Percentiles rank a stretch among this genome's conserved stretches.
Evolutionary conservation across 2,113 vertebrate species (phyloP).

Genomic region (Maccullochella peelii): DNA sequence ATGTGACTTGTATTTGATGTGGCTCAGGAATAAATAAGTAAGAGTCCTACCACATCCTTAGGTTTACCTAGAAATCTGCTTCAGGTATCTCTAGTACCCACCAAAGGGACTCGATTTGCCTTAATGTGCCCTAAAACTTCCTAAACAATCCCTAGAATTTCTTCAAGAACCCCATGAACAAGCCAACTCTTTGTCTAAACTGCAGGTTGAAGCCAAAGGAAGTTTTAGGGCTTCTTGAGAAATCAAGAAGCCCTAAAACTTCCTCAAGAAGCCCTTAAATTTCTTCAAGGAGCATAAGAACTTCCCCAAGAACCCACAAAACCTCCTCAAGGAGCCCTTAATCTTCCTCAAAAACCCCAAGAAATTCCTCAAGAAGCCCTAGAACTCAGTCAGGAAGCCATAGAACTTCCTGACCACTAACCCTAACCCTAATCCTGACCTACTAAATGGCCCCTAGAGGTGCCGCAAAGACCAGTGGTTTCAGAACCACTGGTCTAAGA

Average conservation of each 20-base stretch:
- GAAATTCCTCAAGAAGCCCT: not conserved
- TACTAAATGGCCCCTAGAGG: too few species aligned
- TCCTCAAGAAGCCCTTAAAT: too few species aligned
- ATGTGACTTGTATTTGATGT: not conserved
- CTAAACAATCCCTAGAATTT: not conserved
- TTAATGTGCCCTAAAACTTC: not conserved
- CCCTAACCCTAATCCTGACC: not conserved
- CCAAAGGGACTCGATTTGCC: not conserved
- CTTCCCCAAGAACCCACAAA: too few species aligned
- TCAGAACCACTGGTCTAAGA: not conserved
- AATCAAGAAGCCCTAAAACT: too few species aligned
- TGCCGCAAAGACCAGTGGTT: not conserved
- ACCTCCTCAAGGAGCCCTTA: too few species aligned
- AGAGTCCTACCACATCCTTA: not conserved
- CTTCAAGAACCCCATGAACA: not conserved
- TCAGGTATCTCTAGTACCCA: not conserved
- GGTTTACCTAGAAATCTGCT: not conserved
- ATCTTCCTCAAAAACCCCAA: not conserved
- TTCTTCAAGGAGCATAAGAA: too few species aligned
- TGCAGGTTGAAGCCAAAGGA: too few species aligned
- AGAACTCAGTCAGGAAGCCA: not conserved
- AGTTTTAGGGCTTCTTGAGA: too few species aligned
- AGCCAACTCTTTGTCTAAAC: too few species aligned
- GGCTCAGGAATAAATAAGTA: not conserved
- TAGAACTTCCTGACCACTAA: not conserved